Percentiles rank a stretch among this genome's conserved stretches.
Evolutionary conservation across 1,140 invertebrate species (phyloP).

Genomic region (Oncopodura yosiiana): DNA sequence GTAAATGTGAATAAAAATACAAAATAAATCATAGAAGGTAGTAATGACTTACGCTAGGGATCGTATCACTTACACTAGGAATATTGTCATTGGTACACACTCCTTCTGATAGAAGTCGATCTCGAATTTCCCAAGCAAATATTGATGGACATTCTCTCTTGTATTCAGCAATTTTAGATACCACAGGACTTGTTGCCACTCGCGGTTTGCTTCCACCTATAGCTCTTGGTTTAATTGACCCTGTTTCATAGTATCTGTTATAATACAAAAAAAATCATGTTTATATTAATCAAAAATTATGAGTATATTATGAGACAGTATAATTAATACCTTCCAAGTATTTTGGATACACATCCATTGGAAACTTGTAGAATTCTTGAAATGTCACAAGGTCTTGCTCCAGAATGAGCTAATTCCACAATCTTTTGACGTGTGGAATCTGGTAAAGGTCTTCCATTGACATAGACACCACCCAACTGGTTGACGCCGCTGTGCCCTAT

Average conservation of each 20-base stretch:
- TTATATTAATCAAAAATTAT: not conserved
- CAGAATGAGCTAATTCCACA: slow-evolving; percentile 92
- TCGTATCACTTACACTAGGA: slow-evolving; percentile 76
- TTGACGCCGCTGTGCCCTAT: slow-evolving; percentile 92
- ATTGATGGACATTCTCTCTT: slow-evolving; percentile 94
- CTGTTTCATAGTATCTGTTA: slow-evolving; percentile 93
- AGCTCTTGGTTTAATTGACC: slow-evolving; percentile 86
- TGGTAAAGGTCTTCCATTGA: slow-evolving; percentile 91
- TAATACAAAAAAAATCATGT: slow-evolving; percentile 33
- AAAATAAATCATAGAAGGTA: slow-evolving; percentile 4
- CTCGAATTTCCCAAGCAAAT: slow-evolving; percentile 96
- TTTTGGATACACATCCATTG: slow-evolving; percentile 91
- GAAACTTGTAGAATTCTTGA: slow-evolving; percentile 91
- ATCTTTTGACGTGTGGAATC: slow-evolving; percentile 96
- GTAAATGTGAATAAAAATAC: no score
- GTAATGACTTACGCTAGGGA: slow-evolving; percentile 13
- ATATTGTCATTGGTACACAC: slow-evolving; percentile 99
- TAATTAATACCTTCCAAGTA: slow-evolving; percentile 89
- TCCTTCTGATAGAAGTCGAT: slow-evolving; percentile 86
- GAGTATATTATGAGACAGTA: no score
- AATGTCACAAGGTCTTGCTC: slow-evolving; percentile 95
- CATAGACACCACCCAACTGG: slow-evolving; percentile 95
- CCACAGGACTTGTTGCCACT: slow-evolving; percentile 89
- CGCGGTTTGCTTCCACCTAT: slow-evolving; percentile 92
- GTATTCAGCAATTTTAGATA: slow-evolving; percentile 88